A percentile compares a stretch with the other conserved stretches of the same genome.
phyloP scores from a whole-genome alignment of 2,888 invertebrate genomes.

The Micoletzkya japonica region DNA sequence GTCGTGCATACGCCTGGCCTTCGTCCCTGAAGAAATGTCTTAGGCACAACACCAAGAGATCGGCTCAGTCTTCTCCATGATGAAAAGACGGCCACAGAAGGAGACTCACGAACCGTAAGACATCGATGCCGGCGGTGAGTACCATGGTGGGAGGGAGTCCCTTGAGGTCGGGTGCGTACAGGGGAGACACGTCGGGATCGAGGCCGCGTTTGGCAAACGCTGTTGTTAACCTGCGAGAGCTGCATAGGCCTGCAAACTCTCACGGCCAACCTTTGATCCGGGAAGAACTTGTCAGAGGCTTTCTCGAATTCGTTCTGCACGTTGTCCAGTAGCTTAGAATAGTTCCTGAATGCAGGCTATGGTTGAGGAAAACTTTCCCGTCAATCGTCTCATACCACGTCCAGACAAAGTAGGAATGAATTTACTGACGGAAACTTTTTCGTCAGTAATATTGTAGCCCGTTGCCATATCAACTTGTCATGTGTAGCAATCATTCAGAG shows the following conservation, averaged over 20 bases:
- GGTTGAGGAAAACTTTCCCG: too few relatives aligned
- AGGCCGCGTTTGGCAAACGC: constrained; percentile 11
- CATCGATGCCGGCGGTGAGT: constrained; percentile 64
- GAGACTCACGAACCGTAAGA: constrained; percentile 49
- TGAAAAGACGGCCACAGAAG: background rate
- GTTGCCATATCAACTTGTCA: too few relatives aligned
- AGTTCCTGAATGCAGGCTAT: constrained; percentile 1
- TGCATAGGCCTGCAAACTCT: background rate
- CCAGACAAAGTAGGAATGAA: too few relatives aligned
- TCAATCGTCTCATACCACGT: too few relatives aligned
- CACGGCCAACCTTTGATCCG: constrained; percentile 15
- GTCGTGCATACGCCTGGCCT: constrained; percentile 62
- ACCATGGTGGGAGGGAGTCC: constrained; percentile 61
- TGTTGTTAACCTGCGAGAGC: constrained; percentile 1
- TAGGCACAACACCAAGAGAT: too few relatives aligned
- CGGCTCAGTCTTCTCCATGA: too few relatives aligned
- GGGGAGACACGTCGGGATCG: constrained; percentile 59
- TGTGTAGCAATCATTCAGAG: too few relatives aligned
- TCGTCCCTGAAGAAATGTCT: too few relatives aligned
- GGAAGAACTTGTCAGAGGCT: constrained; percentile 21
- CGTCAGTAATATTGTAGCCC: background rate
- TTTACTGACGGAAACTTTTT: too few relatives aligned
- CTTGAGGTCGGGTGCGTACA: constrained; percentile 53
- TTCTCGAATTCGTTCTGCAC: background rate
- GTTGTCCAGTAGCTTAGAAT: constrained; percentile 15